These are phyloP conservation scores for Torymus tubicola DNA, from an alignment of 2,888 invertebrate genomes.

Conservation along the genomic window DNA sequence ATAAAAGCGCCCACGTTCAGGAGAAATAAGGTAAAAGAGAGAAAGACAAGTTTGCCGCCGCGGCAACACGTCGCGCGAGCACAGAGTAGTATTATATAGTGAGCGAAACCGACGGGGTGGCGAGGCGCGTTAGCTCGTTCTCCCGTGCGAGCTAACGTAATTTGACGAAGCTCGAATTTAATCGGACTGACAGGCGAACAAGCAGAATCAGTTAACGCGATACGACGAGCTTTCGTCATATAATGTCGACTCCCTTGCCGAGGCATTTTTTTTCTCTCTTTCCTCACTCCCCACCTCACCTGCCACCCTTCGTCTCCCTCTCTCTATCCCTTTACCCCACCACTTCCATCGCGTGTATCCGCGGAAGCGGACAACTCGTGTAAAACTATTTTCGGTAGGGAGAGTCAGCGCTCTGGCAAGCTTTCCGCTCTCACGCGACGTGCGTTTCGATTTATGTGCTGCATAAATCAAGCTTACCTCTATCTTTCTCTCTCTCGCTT, in stretches of 20 bases:
- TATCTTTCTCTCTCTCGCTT: neutral
- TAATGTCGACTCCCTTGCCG: conserved; percentile 61
- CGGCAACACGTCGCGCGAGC: conserved; percentile 21
- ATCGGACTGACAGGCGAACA: conserved; percentile 39
- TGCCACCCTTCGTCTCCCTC: neutral
- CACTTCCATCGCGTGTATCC: conserved; percentile 4
- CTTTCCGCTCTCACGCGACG: conserved; percentile 65
- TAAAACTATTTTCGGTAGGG: conserved; percentile 70
- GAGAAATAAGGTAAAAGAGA: neutral
- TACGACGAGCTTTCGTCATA: conserved; percentile 58
- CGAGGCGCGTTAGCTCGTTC: neutral
- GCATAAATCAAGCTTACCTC: conserved; percentile 67
- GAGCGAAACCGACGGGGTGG: conserved; percentile 8
- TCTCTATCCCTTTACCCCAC: no score
- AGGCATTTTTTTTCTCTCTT: conserved; percentile 51
- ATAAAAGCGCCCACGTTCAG: neutral
- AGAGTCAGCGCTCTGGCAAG: conserved; percentile 62
- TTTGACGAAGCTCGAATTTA: conserved; percentile 47
- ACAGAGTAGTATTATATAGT: neutral
- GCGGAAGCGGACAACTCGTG: conserved; percentile 58
- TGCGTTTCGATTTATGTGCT: conserved; percentile 65
- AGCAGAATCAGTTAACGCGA: conserved; percentile 58
- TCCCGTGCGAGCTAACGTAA: conserved; percentile 28
- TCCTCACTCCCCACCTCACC: conserved; percentile 38
- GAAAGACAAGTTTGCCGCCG: neutral